phyloP scores from a whole-genome alignment of 1,140 invertebrate species.

The Gonioctena quinquepunctata region DNA sequence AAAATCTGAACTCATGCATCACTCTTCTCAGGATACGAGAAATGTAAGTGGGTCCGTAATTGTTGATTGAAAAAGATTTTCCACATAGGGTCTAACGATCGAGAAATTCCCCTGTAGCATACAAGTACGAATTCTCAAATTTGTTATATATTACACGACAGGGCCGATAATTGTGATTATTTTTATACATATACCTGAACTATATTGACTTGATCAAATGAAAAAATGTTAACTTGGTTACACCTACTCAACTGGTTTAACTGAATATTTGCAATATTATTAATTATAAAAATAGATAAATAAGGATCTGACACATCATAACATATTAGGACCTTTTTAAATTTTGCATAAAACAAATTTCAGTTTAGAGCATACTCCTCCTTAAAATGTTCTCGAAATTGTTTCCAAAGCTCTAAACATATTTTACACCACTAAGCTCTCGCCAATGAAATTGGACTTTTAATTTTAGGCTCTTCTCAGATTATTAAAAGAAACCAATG shows the following conservation, averaged over 20 bases:
- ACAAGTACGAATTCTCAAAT: neutral
- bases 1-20: neutral
- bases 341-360: neutral
- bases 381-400: neutral
- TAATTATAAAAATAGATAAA: neutral
- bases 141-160: neutral
- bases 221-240: too few species aligned
- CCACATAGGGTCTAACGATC: too few species aligned
- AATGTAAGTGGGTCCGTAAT: neutral
- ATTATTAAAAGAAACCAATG: neutral
- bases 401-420: neutral
- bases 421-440: neutral
- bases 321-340: neutral
- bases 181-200: neutral
- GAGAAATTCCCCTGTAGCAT: neutral
- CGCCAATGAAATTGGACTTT: neutral
- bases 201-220: too few species aligned
- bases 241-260: neutral
- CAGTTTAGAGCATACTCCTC: neutral
- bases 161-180: neutral
- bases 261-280: neutral
- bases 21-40: neutral
- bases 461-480: neutral
- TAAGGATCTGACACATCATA: neutral
- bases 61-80: neutral